A percentile compares a stretch with the other conserved stretches of the same genome.
phyloP scores from a whole-genome alignment of 1,140 invertebrate species.

The Littorina saxatilis region DNA sequence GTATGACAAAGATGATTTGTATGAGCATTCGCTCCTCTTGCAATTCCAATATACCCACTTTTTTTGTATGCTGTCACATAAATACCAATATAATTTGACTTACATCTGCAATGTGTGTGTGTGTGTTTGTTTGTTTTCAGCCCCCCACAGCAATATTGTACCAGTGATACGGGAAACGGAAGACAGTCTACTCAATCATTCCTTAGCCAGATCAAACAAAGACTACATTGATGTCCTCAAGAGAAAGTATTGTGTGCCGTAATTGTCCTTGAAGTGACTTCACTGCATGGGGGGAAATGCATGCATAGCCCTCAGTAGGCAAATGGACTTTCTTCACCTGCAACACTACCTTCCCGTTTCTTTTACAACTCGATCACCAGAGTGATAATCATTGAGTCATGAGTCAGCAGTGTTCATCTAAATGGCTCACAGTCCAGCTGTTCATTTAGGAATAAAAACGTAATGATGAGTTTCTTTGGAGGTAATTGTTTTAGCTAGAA shows the following conservation, averaged over 20 bases:
- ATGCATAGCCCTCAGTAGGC: too few relatives aligned
- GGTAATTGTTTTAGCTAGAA: too few relatives aligned
- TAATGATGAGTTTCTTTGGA: too few relatives aligned
- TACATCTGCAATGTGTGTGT: background rate
- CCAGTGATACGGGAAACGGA: constrained; percentile 53
- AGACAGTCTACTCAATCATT: constrained; percentile 50
- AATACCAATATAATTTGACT: too few relatives aligned
- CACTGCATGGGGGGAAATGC: too few relatives aligned
- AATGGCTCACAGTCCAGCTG: background rate
- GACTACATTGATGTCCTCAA: constrained; percentile 67
- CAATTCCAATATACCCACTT: too few relatives aligned
- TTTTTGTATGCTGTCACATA: too few relatives aligned
- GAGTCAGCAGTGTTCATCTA: background rate
- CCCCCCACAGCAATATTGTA: constrained; percentile 62
- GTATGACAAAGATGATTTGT: too few relatives aligned
- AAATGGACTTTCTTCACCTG: too few relatives aligned
- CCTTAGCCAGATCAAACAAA: constrained; percentile 62
- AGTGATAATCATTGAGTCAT: background rate
- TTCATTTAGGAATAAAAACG: background rate
- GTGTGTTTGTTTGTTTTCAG: constrained; percentile 48
- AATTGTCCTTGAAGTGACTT: background rate
- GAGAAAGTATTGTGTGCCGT: constrained; percentile 65
- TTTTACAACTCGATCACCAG: background rate
- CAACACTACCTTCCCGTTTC: background rate
- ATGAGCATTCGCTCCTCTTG: too few relatives aligned